These are phyloP conservation scores for Lepisosteus oculatus DNA, from an alignment of 2,113 vertebrate genomes.

Conservation along the genomic window DNA sequence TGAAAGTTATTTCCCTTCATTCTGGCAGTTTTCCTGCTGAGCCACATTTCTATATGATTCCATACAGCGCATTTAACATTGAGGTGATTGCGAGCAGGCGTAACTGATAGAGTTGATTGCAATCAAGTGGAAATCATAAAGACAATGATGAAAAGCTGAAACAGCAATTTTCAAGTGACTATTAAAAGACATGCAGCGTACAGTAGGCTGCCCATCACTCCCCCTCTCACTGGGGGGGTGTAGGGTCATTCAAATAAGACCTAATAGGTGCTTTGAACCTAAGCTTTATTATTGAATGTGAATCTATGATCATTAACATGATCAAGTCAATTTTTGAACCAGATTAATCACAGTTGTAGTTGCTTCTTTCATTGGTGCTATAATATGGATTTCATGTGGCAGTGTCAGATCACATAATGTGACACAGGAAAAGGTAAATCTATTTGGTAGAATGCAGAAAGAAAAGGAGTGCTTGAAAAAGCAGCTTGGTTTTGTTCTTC, in stretches of 20 bases:
- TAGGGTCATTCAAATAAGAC: not conserved
- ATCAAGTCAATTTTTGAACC: conserved; percentile 21
- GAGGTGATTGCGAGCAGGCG: not conserved
- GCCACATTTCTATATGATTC: no score
- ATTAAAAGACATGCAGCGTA: conserved; percentile 30
- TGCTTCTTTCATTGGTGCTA: not conserved
- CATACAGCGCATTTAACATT: no score
- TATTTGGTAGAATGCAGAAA: no score
- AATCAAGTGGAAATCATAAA: conserved; percentile 22
- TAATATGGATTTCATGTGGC: no score
- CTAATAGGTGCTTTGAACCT: conserved; percentile 9
- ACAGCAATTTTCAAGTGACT: conserved; percentile 25
- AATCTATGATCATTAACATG: conserved; percentile 22
- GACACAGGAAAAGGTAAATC: no score
- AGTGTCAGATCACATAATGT: no score
- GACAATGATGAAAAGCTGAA: conserved; percentile 16
- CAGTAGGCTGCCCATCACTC: conserved; percentile 23
- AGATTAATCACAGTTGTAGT: conserved; percentile 22
- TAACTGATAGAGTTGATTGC: conserved; percentile 10
- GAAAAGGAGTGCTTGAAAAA: no score
- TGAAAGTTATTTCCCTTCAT: no score
- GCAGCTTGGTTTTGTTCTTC: no score
- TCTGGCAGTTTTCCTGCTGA: no score
- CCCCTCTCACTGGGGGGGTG: not conserved
- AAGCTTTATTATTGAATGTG: not conserved